Evolutionary conservation across 2,888 invertebrate genomes (phyloP).

Genomic region (Leucania comma): DNA sequence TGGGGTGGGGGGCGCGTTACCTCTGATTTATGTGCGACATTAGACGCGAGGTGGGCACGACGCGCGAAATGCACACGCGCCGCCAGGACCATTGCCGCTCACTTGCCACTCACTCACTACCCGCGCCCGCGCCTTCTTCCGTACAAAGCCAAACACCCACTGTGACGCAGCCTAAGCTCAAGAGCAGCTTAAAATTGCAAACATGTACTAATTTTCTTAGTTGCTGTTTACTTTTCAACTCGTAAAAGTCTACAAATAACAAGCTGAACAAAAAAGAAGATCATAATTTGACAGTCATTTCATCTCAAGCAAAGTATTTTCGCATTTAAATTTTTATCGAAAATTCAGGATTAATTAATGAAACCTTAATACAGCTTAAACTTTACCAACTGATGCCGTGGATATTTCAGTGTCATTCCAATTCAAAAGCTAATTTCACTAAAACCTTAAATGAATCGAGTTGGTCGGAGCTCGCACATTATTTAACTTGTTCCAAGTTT

Average conservation of each 20-base stretch:
- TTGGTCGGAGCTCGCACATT: slow-evolving; percentile 89
- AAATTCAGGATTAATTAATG: slow-evolving; percentile 77
- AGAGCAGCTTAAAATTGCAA: neutral
- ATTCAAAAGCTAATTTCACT: slow-evolving; percentile 90
- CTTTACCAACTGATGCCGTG: slow-evolving; percentile 75
- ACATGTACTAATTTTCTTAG: neutral
- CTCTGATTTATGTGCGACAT: slow-evolving; percentile 88
- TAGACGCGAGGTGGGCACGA: slow-evolving; percentile 82
- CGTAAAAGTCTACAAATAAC: slow-evolving; percentile 5
- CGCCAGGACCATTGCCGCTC: slow-evolving; percentile 77
- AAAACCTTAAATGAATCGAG: slow-evolving; percentile 90
- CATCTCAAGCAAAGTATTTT: slow-evolving; percentile 31
- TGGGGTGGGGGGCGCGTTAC: slow-evolving; percentile 77
- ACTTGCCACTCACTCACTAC: slow-evolving; percentile 68
- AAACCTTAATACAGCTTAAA: slow-evolving; percentile 74
- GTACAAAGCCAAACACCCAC: slow-evolving; percentile 3
- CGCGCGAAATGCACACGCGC: slow-evolving; percentile 84
- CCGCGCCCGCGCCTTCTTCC: slow-evolving; percentile 54
- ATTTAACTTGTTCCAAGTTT: slow-evolving; percentile 90
- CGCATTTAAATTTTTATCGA: slow-evolving; percentile 48
- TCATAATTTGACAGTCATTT: slow-evolving; percentile 37
- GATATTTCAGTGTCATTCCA: slow-evolving; percentile 86
- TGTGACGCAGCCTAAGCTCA: neutral
- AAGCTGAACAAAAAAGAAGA: slow-evolving; percentile 19
- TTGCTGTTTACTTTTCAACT: neutral